These are phyloP conservation scores for Porites evermanni DNA, from an alignment of 92 coral and sea anemone species.

Conservation along the genomic window DNA sequence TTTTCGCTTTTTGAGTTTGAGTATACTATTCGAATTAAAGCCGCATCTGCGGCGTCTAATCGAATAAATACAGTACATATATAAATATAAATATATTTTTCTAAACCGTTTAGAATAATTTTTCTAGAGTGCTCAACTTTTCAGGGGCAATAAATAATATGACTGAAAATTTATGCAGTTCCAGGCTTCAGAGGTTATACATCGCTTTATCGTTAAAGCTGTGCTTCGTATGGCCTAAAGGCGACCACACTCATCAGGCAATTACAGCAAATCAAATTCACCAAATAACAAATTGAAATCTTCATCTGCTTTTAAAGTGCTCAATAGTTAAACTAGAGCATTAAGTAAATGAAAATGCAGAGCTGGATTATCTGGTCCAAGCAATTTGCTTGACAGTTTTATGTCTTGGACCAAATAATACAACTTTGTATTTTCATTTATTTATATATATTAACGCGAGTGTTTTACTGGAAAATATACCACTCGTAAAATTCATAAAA, in stretches of 20 bases:
- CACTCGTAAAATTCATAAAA: too few species aligned
- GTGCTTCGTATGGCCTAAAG: too few species aligned
- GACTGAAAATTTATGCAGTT: neutral
- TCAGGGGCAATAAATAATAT: neutral
- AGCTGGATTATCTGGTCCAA: neutral
- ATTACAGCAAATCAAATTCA: neutral
- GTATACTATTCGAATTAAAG: neutral
- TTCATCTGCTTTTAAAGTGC: neutral
- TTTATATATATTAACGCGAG: too few species aligned
- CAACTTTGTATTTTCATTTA: neutral
- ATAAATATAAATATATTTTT: neutral
- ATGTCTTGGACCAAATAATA: slow-evolving; percentile 7
- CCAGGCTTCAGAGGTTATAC: too few species aligned
- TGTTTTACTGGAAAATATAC: too few species aligned
- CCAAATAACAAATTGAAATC: neutral
- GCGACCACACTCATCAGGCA: too few species aligned
- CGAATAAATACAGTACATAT: neutral
- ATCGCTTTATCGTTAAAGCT: too few species aligned
- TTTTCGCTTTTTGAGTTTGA: neutral
- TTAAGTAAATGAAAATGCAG: neutral
- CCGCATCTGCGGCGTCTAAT: neutral
- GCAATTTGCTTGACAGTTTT: neutral
- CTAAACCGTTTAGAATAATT: too few species aligned
- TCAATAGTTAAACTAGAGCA: neutral
- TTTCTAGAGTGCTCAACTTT: neutral